Conservation (phyloP, 1,140 invertebrate genomes). For the Papilio polytes region DNA sequence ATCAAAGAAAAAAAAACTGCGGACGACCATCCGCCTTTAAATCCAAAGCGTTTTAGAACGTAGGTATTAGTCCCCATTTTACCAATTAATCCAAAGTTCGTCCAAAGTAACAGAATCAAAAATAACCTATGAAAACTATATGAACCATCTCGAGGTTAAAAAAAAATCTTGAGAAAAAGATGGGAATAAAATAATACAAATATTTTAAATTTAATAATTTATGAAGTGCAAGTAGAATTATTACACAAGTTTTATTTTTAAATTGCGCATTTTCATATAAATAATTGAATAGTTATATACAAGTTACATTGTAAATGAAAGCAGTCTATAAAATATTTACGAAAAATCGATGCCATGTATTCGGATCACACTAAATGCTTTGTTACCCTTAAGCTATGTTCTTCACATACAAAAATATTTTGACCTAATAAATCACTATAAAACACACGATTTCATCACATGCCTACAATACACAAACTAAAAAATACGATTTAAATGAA, state of each 20-base stretch:
- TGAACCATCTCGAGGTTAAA: no score
- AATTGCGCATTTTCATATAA: conserved; percentile 78
- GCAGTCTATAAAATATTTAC: conserved; percentile 71
- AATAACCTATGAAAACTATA: no score
- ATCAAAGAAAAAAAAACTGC: no score
- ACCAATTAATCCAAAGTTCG: no score
- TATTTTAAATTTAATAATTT: conserved; percentile 77
- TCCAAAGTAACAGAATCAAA: no score
- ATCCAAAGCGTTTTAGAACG: no score
- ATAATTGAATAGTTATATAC: conserved; percentile 77
- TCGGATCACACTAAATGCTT: conserved; percentile 69
- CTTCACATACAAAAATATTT: conserved; percentile 81
- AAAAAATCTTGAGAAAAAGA: no score
- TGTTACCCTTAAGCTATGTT: conserved; percentile 69
- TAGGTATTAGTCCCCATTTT: no score
- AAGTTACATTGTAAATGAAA: conserved; percentile 76
- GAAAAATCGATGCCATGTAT: conserved; percentile 62
- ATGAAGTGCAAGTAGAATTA: conserved; percentile 71
- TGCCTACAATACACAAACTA: conserved; percentile 46
- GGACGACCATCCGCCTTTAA: no score
- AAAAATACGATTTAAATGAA: conserved; percentile 43
- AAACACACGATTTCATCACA: conserved; percentile 67
- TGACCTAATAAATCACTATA: conserved; percentile 73
- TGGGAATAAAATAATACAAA: conserved; percentile 50
- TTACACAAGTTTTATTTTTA: conserved; percentile 76